Evolutionary conservation across 2,113 vertebrate genomes (phyloP).

Genomic region (Typhlomys cinereus): DNA sequence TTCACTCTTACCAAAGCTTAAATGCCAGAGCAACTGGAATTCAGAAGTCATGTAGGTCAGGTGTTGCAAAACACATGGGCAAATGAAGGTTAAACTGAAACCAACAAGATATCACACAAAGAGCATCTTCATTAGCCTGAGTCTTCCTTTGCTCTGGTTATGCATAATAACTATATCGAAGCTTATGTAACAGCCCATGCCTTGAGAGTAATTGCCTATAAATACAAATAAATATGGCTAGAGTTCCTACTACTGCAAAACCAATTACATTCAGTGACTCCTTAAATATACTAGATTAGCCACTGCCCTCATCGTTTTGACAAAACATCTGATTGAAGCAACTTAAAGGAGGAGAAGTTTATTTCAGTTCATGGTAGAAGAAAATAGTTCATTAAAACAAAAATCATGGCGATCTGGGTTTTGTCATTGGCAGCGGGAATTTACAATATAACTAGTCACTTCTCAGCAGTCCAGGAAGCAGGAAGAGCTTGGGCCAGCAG

Average conservation of each 20-base stretch:
- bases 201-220: conserved; percentile 27
- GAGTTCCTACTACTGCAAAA: conserved; percentile 12
- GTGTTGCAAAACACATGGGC: neutral
- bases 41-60: neutral
- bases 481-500: neutral
- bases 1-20: neutral
- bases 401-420: neutral
- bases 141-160: neutral
- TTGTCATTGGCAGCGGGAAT: neutral
- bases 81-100: neutral
- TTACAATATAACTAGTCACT: neutral
- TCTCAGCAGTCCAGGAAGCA: neutral
- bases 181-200: neutral
- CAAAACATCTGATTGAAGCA: neutral
- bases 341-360: neutral
- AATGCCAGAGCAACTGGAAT: neutral
- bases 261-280: neutral
- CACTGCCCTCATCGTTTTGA: neutral
- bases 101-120: neutral
- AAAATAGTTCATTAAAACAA: neutral
- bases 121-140: neutral
- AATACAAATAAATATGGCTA: conserved; percentile 42
- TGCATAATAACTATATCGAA: neutral
- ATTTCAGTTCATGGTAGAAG: neutral
- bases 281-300: neutral